Evolutionary conservation across 2,888 invertebrate species (phyloP), one percentile per base, ranked within the genome.

Genomic region (Drosophila tripunctata): DNA sequence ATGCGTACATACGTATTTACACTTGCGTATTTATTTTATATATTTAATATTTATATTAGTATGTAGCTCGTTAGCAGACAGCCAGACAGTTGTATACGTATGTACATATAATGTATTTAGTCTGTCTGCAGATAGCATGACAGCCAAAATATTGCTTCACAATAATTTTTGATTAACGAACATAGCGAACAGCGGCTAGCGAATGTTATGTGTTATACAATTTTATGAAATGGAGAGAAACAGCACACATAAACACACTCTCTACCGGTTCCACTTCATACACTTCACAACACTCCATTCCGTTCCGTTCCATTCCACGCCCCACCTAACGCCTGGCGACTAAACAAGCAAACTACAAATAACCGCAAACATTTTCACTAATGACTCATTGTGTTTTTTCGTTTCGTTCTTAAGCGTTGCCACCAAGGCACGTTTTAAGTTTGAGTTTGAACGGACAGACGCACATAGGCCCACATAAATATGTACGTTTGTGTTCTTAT

Each of bases 341-440:
- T 17, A 10, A 35, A 10, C 38, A 57, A 51, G n/a, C n/a, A n/a
- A 27, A 40, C 44, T 43, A 43, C 22, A 63, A 44, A 61, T 66
- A 61, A 40, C 64, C 66, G 24, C 66, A 66, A 70, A 70, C 58
- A 55, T 51, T 58, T 63, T 48, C 27, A 33, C 47, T 52, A 58
- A 67, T 73, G 67, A 72, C 45, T 68, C 68, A 67, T 71, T 58
- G 14, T 43, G 40, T 47, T 50, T 47, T n/a, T n/a, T n/a, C n/a
- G n/a, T n/a, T n/a, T 40, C 31, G 14, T 55, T 62, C 45, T 58
- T 50, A 62, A 47, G 24, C 40, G 38, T 33, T 38, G 40, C 27
- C 43, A 43, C 36, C 21, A 47, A 52, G 67, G 35, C 56, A 57
- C 62, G 72, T 72, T 72, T 61, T 24, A n/a, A 47, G 44, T 57